Base-by-base conservation (phyloP, 2,888 invertebrate species). In the Cyrtodaria siliqua region DNA sequence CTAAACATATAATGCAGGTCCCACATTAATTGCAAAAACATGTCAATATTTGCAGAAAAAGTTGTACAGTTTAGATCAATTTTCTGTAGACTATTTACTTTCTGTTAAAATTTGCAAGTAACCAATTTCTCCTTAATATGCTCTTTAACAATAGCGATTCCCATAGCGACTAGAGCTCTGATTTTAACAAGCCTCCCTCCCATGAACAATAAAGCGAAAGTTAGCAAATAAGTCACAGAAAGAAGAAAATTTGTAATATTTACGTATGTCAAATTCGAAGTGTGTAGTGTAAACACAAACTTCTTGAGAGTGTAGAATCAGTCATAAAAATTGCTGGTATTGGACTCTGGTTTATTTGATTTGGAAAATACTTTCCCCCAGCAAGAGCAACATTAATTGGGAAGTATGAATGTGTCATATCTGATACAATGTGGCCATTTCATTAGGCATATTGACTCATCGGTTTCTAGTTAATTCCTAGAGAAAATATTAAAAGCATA, bases 241-340 rank as follows among this genome's bases (percentile, higher is more conserved):
- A 59, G 40, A 42, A 18, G 33, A 53, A 71, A 73, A 67, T 40
- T 62, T 60, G 38, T 52, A 9, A 50, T 64, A 71, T 64, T 64
- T 52, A 50, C 59, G 42, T 49, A 33, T 24, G 64, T 49, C 57
- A 56, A 49, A 49, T 56, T 70, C 56, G 18, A 47, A 56, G 63
- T 70, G 62, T 70, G 42, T 56, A 44, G n/a, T 12, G 59, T 40
- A 72, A 72, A 72, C 55, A 72, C 20, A n/a, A 12, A 44, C 42
- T 50, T 20, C 40, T 64, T 49, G 20, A 14, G 14, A 38, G 50
- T 44, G 42, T 64, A 57, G 63, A n/a, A 50, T 38, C 29, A 26
- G n/a, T 24, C 4, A 29, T 56, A 24, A n/a, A n/a, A 33, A 8
- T n/a, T 9, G 44, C 24, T 27, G 38, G 44, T 52, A 59, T 61